Evolutionary conservation across 2,888 invertebrate species (phyloP), one percentile per base, ranked within the genome.

Genomic region (Brenthis hecate): DNA sequence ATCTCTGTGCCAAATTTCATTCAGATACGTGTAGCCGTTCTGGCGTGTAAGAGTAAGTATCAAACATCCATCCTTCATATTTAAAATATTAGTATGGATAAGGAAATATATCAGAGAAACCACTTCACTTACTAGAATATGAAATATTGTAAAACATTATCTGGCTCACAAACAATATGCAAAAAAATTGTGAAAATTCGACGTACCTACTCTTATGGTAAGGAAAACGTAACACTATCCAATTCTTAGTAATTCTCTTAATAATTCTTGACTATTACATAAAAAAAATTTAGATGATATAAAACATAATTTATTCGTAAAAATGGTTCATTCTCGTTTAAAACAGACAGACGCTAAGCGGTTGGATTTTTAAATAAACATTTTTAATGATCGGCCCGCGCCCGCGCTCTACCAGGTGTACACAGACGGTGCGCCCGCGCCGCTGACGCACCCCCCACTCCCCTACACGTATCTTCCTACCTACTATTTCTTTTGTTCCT

Each of bases 291-390:
- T 28, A 6, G 32, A 13, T 50, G 5, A 50, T 60, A 60, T 60
- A 60, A 66, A 66, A 66, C n/a, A 32, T 43, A 47, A 60, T 32
- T 47, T n/a, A 43, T 68, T 61, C 47, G 16, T 16, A 65, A 66
- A 65, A 67, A 70, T 73, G 67, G 73, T 67, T 73, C 83, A 65
- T 71, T 87, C 76, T 77, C 71, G 85, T 73, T 75, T 73, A 76
- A 73, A 72, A 75, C 74, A 73, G 77, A 77, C 81, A 56, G 60
- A 69, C 84, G 88, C 85, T 91, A 91, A 91, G 92, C 92, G 91
- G 91, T 92, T 84, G 91, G 90, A 92, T 91, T 92, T 92, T 92
- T 92, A 92, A 92, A 92, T 92, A 92, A 92, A 92, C 92, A 92
- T 89, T 91, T 92, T 92, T 92, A 92, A 92, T 91, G 92, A 92